Base-by-base conservation (phyloP, 2,797 vertebrate genomes). In the Spondyliosoma cantharus region DNA sequence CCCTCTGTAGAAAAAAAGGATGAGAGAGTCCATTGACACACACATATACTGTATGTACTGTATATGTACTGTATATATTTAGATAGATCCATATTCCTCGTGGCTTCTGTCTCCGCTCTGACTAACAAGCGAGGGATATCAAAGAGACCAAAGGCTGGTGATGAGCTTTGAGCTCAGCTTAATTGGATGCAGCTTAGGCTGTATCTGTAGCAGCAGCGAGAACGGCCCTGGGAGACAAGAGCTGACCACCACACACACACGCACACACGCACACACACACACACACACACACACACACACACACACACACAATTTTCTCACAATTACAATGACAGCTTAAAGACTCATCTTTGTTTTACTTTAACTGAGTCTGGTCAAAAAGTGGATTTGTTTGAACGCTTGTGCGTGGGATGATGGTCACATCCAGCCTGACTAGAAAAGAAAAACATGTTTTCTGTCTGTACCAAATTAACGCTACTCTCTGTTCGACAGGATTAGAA, bases 121-220 rank as follows among this genome's bases (percentile, higher is more conserved):
- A 82, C 90, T 87, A 88, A 93, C 90, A 86, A 90, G 75, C 78
- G 49, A 56, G 52, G 43, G 52, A 84, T 89, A 83, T 91, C 84
- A 90, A 90, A 91, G 77, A 87, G 69, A 87, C 74, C 76, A 86
- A 82, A 83, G 84, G 67, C 86, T 89, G 87, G 68, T 69, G 87
- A 90, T 82, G 87, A 86, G 88, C 85, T 88, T 81, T 85, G 85
- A 91, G 85, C 89, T 89, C 68, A 1, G 45, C 59, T 81, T 93
- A 93, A 94, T 92, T 92, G 86, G 88, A 86, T 83, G 82, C 46
- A 46, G 86, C 76, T 86, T 59, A 61, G 56, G 56, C 80, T 83
- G 61, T 68, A 79, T 85, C 74, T 80, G 82, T 29, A 67, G 78
- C 81, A 56, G 78, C 76, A 52, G 53, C 76, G 59, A 57, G 79